phyloP scores from a whole-genome alignment of 2,113 vertebrate genomes.

The Monarcha castaneiventris region DNA sequence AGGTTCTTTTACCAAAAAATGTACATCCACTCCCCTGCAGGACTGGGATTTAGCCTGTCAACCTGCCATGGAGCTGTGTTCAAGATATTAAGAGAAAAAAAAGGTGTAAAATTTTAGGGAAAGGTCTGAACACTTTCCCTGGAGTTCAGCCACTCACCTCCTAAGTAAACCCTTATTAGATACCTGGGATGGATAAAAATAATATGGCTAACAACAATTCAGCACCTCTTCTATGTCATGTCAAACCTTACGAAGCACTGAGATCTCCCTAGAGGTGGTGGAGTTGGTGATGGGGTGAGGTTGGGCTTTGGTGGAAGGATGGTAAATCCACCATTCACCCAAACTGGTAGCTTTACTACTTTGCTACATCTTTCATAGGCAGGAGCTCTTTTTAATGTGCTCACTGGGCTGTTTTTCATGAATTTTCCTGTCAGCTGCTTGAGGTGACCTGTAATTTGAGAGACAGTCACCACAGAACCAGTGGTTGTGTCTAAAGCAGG shows the following conservation, averaged over 20 bases:
- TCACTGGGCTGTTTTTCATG: neutral
- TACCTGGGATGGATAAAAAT: neutral
- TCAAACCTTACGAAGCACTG: neutral
- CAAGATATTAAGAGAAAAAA: neutral
- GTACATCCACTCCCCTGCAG: neutral
- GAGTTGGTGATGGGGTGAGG: neutral
- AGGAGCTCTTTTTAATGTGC: neutral
- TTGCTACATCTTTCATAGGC: neutral
- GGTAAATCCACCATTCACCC: neutral
- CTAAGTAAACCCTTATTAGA: neutral
- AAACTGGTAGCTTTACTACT: neutral
- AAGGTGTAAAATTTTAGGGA: neutral
- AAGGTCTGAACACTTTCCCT: neutral
- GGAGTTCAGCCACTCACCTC: neutral
- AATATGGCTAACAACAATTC: neutral
- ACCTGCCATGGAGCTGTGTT: neutral
- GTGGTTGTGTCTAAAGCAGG: neutral
- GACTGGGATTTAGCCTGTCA: neutral
- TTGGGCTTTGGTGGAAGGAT: neutral
- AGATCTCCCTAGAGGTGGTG: neutral
- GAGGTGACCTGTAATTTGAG: neutral
- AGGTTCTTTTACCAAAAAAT: neutral
- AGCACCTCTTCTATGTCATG: neutral
- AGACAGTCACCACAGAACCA: neutral
- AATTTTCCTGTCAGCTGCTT: neutral